A percentile compares a stretch with the other conserved stretches of the same genome.
These are phyloP conservation scores for Kryptopterus vitreolus DNA, from an alignment of 2,797 vertebrate species.

Conservation along the genomic window DNA sequence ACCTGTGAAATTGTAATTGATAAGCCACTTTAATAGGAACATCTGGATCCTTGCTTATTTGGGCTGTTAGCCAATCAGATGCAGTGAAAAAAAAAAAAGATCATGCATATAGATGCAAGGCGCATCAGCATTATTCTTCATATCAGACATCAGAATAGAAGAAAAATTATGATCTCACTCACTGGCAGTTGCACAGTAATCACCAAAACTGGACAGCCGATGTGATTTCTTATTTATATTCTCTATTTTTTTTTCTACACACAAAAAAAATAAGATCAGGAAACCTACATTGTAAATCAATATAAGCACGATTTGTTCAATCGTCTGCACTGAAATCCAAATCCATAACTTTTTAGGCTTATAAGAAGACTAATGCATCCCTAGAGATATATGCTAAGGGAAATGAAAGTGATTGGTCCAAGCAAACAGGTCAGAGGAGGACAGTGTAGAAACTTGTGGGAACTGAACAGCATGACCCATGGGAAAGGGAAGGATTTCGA, in stretches of 20 bases:
- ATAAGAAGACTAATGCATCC: conserved; percentile 27
- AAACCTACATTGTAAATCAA: neutral
- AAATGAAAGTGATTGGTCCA: conserved; percentile 18
- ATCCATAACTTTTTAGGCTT: conserved; percentile 10
- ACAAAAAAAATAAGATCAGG: neutral
- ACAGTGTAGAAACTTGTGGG: conserved; percentile 47
- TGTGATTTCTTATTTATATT: neutral
- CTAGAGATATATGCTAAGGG: conserved; percentile 13
- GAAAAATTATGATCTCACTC: neutral
- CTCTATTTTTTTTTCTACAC: neutral
- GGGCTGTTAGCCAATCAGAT: neutral
- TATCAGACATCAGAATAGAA: neutral
- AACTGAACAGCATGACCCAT: conserved; percentile 44
- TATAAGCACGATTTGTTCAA: neutral
- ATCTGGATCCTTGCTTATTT: neutral
- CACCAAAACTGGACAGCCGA: neutral
- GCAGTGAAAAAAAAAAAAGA: neutral
- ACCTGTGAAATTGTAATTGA: neutral
- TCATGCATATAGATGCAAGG: neutral
- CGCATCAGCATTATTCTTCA: too few species aligned
- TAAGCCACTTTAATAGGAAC: neutral
- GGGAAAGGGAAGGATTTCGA: conserved; percentile 49
- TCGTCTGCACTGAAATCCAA: neutral
- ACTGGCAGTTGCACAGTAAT: neutral
- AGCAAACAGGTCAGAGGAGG: conserved; percentile 34